Conservation (phyloP, 1,140 invertebrate species). For the Drosophila azteca region DNA sequence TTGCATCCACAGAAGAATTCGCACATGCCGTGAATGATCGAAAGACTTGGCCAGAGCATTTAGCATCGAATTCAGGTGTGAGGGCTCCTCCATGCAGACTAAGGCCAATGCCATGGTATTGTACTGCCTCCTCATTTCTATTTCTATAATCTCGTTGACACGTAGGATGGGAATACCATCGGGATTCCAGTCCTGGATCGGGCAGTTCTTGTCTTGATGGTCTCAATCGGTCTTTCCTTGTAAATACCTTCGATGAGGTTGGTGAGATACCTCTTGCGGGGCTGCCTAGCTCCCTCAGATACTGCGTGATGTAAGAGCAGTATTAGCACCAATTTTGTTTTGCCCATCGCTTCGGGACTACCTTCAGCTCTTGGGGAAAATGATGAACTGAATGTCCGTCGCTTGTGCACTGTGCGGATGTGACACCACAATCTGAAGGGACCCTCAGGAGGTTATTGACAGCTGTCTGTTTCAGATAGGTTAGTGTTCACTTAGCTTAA, state of each 20-base stretch:
- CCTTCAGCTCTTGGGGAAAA: neutral
- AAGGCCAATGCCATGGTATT: slow-evolving; percentile 20
- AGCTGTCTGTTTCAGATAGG: neutral
- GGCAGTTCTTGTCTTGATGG: slow-evolving; percentile 1
- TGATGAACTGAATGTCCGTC: neutral
- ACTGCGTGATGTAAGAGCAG: neutral
- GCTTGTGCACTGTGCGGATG: neutral
- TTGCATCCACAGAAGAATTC: slow-evolving; percentile 15
- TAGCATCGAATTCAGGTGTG: neutral
- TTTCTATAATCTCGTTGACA: neutral
- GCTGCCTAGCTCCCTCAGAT: neutral
- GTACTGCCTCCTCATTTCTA: neutral
- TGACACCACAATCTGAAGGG: neutral
- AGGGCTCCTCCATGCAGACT: slow-evolving; percentile 23
- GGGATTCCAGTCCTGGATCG: slow-evolving; percentile 1
- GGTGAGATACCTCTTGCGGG: neutral
- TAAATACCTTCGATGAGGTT: slow-evolving; percentile 4
- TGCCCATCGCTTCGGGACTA: neutral
- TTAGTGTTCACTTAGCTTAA: slow-evolving; percentile 14
- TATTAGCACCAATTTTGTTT: slow-evolving; percentile 3
- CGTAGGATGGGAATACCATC: slow-evolving; percentile 12
- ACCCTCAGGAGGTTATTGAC: neutral
- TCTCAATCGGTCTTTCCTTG: neutral
- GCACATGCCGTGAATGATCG: slow-evolving; percentile 7
- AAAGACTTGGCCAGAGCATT: neutral